Evolutionary conservation across 2,797 vertebrate species (phyloP).

Genomic region (Odontamblyopus lacepedii): DNA sequence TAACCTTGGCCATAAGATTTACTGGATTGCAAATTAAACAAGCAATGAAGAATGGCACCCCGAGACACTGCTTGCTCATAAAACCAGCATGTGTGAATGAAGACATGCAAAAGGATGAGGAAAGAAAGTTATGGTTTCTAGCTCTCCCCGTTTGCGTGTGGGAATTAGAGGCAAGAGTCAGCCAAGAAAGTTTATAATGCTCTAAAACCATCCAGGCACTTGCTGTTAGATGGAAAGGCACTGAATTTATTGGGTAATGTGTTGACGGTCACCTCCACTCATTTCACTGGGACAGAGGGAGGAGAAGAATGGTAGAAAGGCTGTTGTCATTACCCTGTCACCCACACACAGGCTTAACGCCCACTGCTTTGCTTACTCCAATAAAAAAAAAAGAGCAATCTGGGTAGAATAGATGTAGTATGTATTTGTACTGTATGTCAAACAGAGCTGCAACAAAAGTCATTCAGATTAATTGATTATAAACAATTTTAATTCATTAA

Average conservation of each 20-base stretch:
- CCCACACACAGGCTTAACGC: constrained; percentile 26
- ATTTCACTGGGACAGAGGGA: constrained; percentile 6
- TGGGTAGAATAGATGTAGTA: background rate
- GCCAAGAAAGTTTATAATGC: constrained; percentile 77
- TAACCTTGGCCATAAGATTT: constrained; percentile 66
- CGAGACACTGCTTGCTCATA: constrained; percentile 54
- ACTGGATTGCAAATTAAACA: constrained; percentile 63
- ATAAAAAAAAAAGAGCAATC: background rate
- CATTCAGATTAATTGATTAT: background rate
- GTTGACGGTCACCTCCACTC: constrained; percentile 32
- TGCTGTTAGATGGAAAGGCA: constrained; percentile 66
- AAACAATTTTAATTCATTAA: background rate
- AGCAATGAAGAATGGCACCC: constrained; percentile 56
- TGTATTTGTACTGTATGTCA: background rate
- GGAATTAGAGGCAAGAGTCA: constrained; percentile 50
- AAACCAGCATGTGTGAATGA: constrained; percentile 57
- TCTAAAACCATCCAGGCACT: constrained; percentile 73
- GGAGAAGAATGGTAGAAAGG: constrained; percentile 22
- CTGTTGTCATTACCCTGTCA: constrained; percentile 49
- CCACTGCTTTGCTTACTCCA: background rate
- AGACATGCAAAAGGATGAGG: constrained; percentile 37
- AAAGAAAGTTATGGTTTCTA: constrained; percentile 46
- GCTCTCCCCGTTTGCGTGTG: constrained; percentile 11
- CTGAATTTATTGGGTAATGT: constrained; percentile 74
- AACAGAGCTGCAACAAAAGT: background rate